Percentiles rank a stretch among this genome's conserved stretches.
Evolutionary conservation across 1,140 invertebrate species (phyloP).

Genomic region (Apis florea): DNA sequence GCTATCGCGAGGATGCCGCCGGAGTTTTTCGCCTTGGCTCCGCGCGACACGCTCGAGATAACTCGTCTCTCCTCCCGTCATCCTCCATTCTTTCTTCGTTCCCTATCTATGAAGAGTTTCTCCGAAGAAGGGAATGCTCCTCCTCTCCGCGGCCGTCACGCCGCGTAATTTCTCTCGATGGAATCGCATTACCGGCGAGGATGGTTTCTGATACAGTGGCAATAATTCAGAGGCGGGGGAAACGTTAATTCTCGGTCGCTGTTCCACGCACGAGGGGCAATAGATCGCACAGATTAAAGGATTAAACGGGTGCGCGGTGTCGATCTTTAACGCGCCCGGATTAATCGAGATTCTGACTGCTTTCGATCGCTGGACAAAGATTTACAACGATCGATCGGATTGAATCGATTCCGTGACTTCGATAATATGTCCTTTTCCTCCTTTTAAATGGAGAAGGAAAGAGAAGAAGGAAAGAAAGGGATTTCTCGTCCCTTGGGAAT

Average conservation of each 20-base stretch:
- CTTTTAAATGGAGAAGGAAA: no score
- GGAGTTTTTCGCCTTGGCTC: slow-evolving; percentile 27
- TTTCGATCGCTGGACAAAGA: neutral
- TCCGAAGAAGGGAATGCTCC: neutral
- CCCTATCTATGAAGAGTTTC: neutral
- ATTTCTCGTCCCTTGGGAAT: no score
- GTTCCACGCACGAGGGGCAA: slow-evolving; percentile 54
- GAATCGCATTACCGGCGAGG: slow-evolving; percentile 66
- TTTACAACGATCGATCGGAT: neutral
- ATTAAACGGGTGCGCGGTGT: slow-evolving; percentile 40
- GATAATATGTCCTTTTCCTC: no score
- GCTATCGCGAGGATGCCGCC: slow-evolving; percentile 10
- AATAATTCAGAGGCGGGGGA: slow-evolving; percentile 60
- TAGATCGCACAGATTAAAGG: slow-evolving; percentile 68
- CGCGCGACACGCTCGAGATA: slow-evolving; percentile 60
- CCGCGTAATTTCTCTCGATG: slow-evolving; percentile 54
- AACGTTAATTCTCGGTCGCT: slow-evolving; percentile 62
- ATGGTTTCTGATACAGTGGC: slow-evolving; percentile 42
- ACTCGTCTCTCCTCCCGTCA: slow-evolving; percentile 10
- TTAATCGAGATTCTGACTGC: neutral
- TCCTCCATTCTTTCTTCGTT: neutral
- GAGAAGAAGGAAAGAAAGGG: no score
- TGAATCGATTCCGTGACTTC: no score
- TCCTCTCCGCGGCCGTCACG: slow-evolving; percentile 36
- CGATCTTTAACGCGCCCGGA: slow-evolving; percentile 13